Percentiles rank a stretch among this genome's conserved stretches.
Evolutionary conservation across 2,797 vertebrate genomes (phyloP).

Genomic region (Distichodus sexfasciatus): DNA sequence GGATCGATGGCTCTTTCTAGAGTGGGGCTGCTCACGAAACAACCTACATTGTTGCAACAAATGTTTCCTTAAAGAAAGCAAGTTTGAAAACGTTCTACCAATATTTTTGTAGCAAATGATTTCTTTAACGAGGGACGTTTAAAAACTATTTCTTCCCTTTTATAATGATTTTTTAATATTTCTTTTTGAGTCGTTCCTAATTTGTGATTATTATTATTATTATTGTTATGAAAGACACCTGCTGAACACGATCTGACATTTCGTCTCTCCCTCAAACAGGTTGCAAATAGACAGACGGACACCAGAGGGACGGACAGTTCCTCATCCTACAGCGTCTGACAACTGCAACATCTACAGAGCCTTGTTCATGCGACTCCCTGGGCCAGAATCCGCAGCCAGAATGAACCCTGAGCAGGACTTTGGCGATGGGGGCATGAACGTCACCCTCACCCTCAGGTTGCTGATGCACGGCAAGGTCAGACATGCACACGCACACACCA

Average conservation of each 20-base stretch:
- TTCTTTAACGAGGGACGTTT: too few relatives aligned
- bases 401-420: slow-evolving; percentile 80
- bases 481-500: neutral
- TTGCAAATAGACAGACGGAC: slow-evolving; percentile 21
- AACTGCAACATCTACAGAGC: slow-evolving; percentile 56
- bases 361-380: slow-evolving; percentile 80
- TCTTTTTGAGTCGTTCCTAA: neutral
- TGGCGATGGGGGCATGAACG: slow-evolving; percentile 84
- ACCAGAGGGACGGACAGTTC: slow-evolving; percentile 8
- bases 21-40: too few relatives aligned
- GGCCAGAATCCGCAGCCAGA: slow-evolving; percentile 53
- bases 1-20: too few relatives aligned
- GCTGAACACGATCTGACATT: neutral
- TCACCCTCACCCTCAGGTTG: slow-evolving; percentile 90
- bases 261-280: slow-evolving; percentile 27
- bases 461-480: slow-evolving; percentile 93
- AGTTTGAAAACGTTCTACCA: too few relatives aligned
- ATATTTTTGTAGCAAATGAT: too few relatives aligned
- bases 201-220: too few relatives aligned
- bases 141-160: neutral
- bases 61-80: too few relatives aligned
- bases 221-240: too few relatives aligned
- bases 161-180: neutral
- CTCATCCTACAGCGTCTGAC: slow-evolving; percentile 52
- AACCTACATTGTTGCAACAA: too few relatives aligned